Percentiles rank a stretch among this genome's conserved stretches.
phyloP scores from a whole-genome alignment of 2,797 vertebrate genomes.

The Hypotaenidia okinawae region DNA sequence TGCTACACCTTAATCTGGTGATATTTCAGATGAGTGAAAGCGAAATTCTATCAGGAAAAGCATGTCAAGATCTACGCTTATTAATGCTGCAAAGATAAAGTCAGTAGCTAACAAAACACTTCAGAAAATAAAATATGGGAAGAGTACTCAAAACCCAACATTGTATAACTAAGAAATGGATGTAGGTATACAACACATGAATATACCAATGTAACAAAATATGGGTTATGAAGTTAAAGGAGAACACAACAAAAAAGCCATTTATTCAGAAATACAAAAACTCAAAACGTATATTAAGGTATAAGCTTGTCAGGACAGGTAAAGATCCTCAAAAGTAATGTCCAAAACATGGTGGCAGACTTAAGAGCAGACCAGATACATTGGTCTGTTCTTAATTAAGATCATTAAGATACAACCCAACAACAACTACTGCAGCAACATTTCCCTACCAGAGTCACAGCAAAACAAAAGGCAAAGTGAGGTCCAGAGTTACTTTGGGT shows the following conservation, averaged over 20 bases:
- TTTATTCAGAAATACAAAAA: not conserved
- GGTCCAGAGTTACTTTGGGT: not conserved
- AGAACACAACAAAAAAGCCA: not conserved
- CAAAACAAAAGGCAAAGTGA: not conserved
- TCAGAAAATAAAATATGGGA: not conserved
- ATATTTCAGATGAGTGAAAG: not conserved
- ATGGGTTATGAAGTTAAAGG: accelerated
- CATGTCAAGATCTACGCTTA: not conserved
- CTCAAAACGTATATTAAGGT: not conserved
- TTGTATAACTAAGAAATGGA: not conserved
- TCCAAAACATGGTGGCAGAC: not conserved
- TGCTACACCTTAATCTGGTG: not conserved
- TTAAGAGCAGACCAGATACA: not conserved
- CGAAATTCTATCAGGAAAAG: not conserved
- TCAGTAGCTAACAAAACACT: not conserved
- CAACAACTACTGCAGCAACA: not conserved
- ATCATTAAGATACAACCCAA: not conserved
- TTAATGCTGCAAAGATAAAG: not conserved
- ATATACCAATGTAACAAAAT: not conserved
- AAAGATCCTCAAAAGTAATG: not conserved
- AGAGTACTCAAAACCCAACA: not conserved
- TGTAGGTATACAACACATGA: not conserved
- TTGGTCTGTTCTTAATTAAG: not conserved
- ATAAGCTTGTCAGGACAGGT: not conserved
- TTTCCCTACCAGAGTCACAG: not conserved